A percentile compares a stretch with the other conserved stretches of the same genome.
These are phyloP conservation scores for Scylla paramamosain DNA, from an alignment of 1,140 invertebrate genomes.

Conservation along the genomic window DNA sequence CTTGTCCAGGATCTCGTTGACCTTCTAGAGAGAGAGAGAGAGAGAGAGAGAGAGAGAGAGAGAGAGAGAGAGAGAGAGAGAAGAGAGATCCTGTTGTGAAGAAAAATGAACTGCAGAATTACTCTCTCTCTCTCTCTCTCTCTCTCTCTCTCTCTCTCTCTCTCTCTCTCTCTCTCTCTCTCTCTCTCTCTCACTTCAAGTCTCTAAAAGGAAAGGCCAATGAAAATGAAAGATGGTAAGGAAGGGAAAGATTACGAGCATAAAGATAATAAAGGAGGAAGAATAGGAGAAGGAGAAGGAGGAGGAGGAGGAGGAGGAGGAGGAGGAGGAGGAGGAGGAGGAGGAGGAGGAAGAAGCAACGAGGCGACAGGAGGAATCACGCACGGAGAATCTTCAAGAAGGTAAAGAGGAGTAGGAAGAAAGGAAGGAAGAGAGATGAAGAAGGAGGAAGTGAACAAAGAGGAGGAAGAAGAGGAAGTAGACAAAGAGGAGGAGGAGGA, in stretches of 20 bases:
- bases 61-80: not conserved
- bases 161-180: conserved; percentile 20
- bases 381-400: not conserved
- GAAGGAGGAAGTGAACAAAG: not conserved
- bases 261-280: not conserved
- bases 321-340: not conserved
- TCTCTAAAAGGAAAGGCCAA: conserved; percentile 7
- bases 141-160: not conserved
- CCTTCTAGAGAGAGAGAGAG: not conserved
- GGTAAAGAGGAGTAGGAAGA: not conserved
- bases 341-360: not conserved
- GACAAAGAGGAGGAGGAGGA: no score
- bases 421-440: not conserved
- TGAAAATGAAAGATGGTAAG: not conserved
- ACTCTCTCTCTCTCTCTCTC: not conserved
- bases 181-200: not conserved
- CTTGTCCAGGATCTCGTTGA: not conserved
- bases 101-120: not conserved
- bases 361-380: not conserved
- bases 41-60: conserved; percentile 21
- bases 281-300: not conserved
- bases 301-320: not conserved
- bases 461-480: not conserved
- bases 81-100: not conserved
- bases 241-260: conserved; percentile 19